Evolutionary conservation across 2,888 invertebrate species (phyloP), one percentile per base, ranked within the genome.

Genomic region (Dynastes hyllus): DNA sequence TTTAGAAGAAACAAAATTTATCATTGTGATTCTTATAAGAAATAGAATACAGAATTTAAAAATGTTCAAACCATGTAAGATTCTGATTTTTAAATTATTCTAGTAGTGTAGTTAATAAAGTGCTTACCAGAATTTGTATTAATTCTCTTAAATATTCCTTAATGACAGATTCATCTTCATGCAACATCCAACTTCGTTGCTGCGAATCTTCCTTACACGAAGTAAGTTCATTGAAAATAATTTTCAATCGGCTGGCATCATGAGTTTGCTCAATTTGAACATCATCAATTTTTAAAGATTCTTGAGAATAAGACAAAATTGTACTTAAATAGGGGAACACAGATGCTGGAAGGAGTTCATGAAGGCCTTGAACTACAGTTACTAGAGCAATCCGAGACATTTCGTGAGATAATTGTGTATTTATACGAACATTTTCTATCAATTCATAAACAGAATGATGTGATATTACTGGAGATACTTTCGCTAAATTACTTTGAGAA

Each of bases 131-230:
- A 86, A 96, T 96, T 81, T 95, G 95, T 71, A 95, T 95, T 32
- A 96, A 91, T 87, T 96, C 95, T 78, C 93, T 92, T 78, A 98
- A 91, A 88, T 97, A 95, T 80, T 96, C 95, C 80, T 94, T 93
- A 86, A 98, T 98, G 83, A 95, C 94, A 80, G 93, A 93, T 83
- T 98, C 97, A 88, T 98, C 98, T 87, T 98, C 98, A 87, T 98
- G 96, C 45, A 98, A 90, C 88, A 97, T 96, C 98, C 98, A 98
- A 83, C 96, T 97, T 79, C 98, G 91, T 86, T 98, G 98, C 86
- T 98, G 98, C 0, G 97, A 96, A 87, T 98, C 98, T 86, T 98
- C 97, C 83, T 97, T 97, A 82, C 97, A 97, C 81, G 94, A 95
- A 1, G 95, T 95, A 82, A 98, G 89, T 81, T 97, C 94, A 81